These are phyloP conservation scores for Patella caerulea DNA, from an alignment of 2,888 invertebrate species.

Conservation along the genomic window DNA sequence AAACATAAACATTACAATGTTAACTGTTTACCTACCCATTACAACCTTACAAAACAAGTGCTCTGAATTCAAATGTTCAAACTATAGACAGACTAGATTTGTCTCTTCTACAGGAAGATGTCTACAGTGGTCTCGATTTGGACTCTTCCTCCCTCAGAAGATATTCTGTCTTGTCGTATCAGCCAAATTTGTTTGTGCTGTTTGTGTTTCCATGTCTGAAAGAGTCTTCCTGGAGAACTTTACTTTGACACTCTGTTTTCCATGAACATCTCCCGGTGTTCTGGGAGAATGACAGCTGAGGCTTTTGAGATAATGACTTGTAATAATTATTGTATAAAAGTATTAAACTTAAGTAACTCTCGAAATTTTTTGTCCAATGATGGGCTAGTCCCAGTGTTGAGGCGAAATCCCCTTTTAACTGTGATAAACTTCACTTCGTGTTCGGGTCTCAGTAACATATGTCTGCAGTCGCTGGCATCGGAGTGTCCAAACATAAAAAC, in stretches of 20 bases:
- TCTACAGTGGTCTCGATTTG: too few relatives aligned
- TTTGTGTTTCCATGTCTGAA: too few relatives aligned
- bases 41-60: too few relatives aligned
- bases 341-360: constrained; percentile 76
- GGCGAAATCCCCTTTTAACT: constrained; percentile 75
- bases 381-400: constrained; percentile 76
- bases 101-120: too few relatives aligned
- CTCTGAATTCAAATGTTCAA: too few relatives aligned
- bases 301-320: constrained; percentile 73
- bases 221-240: too few relatives aligned
- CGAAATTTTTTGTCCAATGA: constrained; percentile 75
- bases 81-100: too few relatives aligned
- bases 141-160: too few relatives aligned
- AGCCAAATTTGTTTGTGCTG: too few relatives aligned
- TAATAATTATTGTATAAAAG: constrained; percentile 75
- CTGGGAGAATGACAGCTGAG: constrained; percentile 47
- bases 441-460: constrained; percentile 76
- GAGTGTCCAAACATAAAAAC: constrained; percentile 73
- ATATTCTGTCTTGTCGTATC: too few relatives aligned
- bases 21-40: too few relatives aligned
- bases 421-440: constrained; percentile 78
- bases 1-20: too few relatives aligned
- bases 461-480: constrained; percentile 78
- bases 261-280: constrained; percentile 51
- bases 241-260: constrained; percentile 62